Evolutionary conservation across 2,113 vertebrate species (phyloP), one percentile per base, ranked within the genome.

Genomic region (Acanthochromis polyacanthus): DNA sequence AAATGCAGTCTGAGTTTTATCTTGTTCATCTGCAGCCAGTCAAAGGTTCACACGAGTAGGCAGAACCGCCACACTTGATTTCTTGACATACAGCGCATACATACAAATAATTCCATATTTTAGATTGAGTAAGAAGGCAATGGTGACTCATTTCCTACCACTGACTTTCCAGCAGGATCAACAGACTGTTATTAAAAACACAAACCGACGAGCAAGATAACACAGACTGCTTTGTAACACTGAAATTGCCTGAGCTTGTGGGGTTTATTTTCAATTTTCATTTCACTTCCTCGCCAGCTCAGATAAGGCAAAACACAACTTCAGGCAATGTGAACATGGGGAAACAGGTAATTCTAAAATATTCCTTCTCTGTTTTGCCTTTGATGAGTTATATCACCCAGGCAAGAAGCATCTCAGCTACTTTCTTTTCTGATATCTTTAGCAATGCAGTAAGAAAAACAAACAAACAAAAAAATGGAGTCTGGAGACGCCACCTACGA

Each of bases 221-320:
- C 45, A 71, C 36, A 32, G 0, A 9, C 30, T 30, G 48, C 4
- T 66, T 78, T 62, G 14, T 36, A 40, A 56, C 20, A 61, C 5
- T n/a, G 15, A 48, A 3, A 53, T 8, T 32, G 50, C 19, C 10
- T 60, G 43, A 8, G 28, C 50, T 79, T 36, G 12, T 14, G 25
- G 58, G 51, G 45, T 82, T 75, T 61, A 40, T 71, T 82, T 83
- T 71, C 53, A 45, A 68, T 77, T 77, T 81, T 74, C 59, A 32
- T n/a, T 61, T 78, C 45, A 48, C n/a, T 28, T 74, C 46, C 10
- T 73, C 61, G 8, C 4, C 23, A 9, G 52, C 46, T 59, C 53
- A n/a, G 51, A 57, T 59, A 38, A 60, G n/a, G 19, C 28, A 63
- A 63, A 81, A 81, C 55, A 82, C n/a, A 78, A 59, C 72, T 81